phyloP scores from a whole-genome alignment of 2,888 invertebrate genomes.

The Allygus modestus region DNA sequence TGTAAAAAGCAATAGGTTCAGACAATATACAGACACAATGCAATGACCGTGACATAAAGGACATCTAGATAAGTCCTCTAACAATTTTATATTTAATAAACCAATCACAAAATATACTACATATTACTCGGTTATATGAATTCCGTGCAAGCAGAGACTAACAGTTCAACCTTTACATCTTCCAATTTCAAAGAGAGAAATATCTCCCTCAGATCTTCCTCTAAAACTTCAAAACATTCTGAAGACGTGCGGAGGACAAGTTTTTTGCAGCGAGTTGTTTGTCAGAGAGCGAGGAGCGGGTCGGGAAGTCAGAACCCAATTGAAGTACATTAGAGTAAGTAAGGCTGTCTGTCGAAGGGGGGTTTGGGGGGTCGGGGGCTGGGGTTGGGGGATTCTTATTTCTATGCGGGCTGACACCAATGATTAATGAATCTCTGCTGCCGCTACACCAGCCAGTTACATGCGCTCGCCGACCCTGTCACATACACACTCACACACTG shows the following conservation, averaged over 20 bases:
- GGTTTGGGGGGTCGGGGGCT: neutral
- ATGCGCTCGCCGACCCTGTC: neutral
- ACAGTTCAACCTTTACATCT: too few species aligned
- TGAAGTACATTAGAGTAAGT: conserved; percentile 56
- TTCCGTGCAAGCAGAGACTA: too few species aligned
- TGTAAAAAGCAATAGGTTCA: too few species aligned
- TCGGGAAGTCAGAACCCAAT: conserved; percentile 33
- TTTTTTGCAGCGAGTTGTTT: conserved; percentile 36
- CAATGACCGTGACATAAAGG: too few species aligned
- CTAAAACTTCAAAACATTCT: neutral
- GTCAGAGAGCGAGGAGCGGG: conserved; percentile 24
- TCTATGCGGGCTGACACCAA: conserved; percentile 51
- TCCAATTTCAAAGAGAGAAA: too few species aligned
- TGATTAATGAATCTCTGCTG: conserved; percentile 42
- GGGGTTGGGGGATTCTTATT: conserved; percentile 45
- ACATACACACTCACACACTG: neutral
- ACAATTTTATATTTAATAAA: too few species aligned
- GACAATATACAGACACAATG: too few species aligned
- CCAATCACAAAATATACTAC: too few species aligned
- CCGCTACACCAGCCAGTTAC: conserved; percentile 22
- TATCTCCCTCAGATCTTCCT: neutral
- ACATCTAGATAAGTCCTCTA: too few species aligned
- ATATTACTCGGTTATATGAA: too few species aligned
- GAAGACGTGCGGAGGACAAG: neutral
- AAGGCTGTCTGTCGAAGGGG: conserved; percentile 17